phyloP scores from a whole-genome alignment of 2,113 vertebrate genomes.

The Ardeotis arabs region DNA sequence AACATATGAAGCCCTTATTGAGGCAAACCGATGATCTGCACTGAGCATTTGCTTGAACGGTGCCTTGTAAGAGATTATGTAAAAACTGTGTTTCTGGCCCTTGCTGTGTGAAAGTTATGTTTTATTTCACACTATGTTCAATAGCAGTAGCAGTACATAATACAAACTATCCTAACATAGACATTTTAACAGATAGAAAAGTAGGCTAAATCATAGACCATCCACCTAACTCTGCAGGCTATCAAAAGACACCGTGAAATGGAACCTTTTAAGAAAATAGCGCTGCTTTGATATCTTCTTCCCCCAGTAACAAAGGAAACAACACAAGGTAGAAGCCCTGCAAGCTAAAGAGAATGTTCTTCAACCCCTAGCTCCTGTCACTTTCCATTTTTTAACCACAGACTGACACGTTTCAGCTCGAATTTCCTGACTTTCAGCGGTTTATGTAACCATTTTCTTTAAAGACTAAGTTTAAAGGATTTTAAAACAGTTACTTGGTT shows the following conservation, averaged over 20 bases:
- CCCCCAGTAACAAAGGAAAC: constrained; percentile 66
- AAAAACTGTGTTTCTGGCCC: neutral
- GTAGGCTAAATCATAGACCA: constrained; percentile 58
- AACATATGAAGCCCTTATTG: neutral
- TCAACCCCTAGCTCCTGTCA: constrained; percentile 62
- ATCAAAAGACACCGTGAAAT: constrained; percentile 52
- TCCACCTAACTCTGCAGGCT: constrained; percentile 45
- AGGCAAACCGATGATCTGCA: neutral
- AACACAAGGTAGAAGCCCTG: constrained; percentile 70
- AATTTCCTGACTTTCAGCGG: constrained; percentile 74
- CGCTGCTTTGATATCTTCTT: constrained; percentile 50
- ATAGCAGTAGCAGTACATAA: neutral
- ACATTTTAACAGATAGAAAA: constrained; percentile 46
- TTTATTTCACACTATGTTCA: constrained; percentile 27
- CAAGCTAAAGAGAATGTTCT: constrained; percentile 66
- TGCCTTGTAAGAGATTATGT: neutral
- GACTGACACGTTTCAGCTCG: constrained; percentile 77
- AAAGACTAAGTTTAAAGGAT: constrained; percentile 65
- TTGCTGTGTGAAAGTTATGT: neutral
- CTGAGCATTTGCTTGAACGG: neutral
- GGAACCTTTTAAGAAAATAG: constrained; percentile 63
- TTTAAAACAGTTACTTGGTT: constrained; percentile 47
- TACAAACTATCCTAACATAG: neutral
- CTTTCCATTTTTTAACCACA: constrained; percentile 81
- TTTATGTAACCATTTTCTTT: constrained; percentile 67